These are phyloP conservation scores for Dolomedes plantarius DNA, from an alignment of 2,888 invertebrate genomes.

Conservation along the genomic window DNA sequence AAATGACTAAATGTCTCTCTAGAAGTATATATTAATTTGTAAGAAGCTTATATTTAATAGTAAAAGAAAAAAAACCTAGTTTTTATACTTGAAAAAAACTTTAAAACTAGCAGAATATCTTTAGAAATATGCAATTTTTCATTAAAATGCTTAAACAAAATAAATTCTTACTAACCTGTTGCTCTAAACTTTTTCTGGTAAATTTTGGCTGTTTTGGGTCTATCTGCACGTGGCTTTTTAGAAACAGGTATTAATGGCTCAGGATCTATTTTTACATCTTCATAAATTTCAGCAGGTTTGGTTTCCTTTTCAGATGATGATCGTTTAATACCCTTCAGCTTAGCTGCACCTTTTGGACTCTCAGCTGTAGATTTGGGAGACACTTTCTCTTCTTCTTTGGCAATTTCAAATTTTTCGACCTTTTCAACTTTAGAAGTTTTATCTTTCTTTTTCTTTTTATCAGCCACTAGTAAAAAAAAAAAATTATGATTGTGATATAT, in stretches of 20 bases:
- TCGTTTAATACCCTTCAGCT: constrained; percentile 39
- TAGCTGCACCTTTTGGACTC: constrained; percentile 55
- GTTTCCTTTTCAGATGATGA: constrained; percentile 38
- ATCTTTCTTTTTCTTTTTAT: constrained; percentile 72
- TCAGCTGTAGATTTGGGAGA: constrained; percentile 8
- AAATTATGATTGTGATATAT: neutral
- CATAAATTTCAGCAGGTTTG: constrained; percentile 52
- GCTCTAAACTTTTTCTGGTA: constrained; percentile 93
- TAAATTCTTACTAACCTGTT: constrained; percentile 81
- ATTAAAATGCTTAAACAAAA: too few relatives aligned
- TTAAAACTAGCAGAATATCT: too few relatives aligned
- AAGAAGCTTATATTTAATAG: too few relatives aligned
- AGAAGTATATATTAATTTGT: too few relatives aligned
- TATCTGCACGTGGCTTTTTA: constrained; percentile 76
- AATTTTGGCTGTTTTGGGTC: constrained; percentile 93
- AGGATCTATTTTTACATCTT: constrained; percentile 74
- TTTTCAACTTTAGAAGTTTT: constrained; percentile 46
- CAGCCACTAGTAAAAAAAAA: constrained; percentile 16
- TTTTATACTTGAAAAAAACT: too few relatives aligned
- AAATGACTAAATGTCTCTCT: too few relatives aligned
- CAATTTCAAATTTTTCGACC: constrained; percentile 28
- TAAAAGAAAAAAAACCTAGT: too few relatives aligned
- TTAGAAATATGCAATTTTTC: too few relatives aligned
- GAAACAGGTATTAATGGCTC: constrained; percentile 75
- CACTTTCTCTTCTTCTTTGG: constrained; percentile 2